Evolutionary conservation across 2,797 vertebrate species (phyloP).

Genomic region (Takifugu ocellatus): DNA sequence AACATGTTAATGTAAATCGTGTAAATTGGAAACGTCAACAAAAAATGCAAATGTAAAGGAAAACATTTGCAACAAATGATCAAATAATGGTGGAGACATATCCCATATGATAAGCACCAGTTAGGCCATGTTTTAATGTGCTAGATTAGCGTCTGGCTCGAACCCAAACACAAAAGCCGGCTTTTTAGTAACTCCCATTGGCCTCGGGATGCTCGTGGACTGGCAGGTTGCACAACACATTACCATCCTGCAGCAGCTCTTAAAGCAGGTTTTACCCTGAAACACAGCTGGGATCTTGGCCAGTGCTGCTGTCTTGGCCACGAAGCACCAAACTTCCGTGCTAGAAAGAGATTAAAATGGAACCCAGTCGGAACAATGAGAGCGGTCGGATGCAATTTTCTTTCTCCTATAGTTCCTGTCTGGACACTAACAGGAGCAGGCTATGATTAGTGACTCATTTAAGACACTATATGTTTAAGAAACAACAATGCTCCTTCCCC

Average conservation of each 20-base stretch:
- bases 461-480: conserved; percentile 38
- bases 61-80: conserved; percentile 60
- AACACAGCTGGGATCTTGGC: conserved; percentile 80
- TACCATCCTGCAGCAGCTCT: conserved; percentile 78
- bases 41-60: conserved; percentile 40
- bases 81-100: conserved; percentile 50
- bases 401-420: conserved; percentile 33
- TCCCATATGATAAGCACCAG: conserved; percentile 62
- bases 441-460: conserved; percentile 49
- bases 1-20: conserved; percentile 54
- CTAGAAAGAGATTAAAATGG: conserved; percentile 57
- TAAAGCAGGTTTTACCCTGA: conserved; percentile 78
- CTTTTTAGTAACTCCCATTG: conserved; percentile 82
- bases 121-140: conserved; percentile 67
- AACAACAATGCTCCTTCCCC: conserved; percentile 14
- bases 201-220: conserved; percentile 73
- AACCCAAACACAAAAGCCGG: conserved; percentile 70
- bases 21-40: conserved; percentile 74
- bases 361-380: conserved; percentile 66
- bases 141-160: conserved; percentile 75
- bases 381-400: conserved; percentile 38
- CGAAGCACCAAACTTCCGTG: conserved; percentile 49
- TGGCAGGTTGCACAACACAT: conserved; percentile 76
- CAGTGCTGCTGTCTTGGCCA: conserved; percentile 50
- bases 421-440: conserved; percentile 34